Percentiles rank a stretch among this genome's conserved stretches.
Evolutionary conservation across 2,888 invertebrate species (phyloP).

Genomic region (Xestobium rufovillosum): DNA sequence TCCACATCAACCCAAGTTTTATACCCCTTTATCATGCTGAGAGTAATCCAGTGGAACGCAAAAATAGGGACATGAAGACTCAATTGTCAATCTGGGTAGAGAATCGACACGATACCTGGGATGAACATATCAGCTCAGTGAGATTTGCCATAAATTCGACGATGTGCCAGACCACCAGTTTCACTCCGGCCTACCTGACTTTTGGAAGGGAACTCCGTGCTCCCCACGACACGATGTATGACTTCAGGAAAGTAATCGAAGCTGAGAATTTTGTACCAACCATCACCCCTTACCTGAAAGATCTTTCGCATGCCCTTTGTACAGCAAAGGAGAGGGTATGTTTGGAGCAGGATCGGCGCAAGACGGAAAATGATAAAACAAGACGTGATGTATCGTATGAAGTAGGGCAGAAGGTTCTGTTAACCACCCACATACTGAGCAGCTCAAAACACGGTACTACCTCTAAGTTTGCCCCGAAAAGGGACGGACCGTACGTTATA

Average conservation of each 20-base stretch:
- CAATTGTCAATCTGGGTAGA: conserved; percentile 26
- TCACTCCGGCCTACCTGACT: conserved; percentile 26
- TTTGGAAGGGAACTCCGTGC: conserved; percentile 28
- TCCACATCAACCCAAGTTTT: conserved; percentile 27
- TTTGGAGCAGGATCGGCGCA: conserved; percentile 16
- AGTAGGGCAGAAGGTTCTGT: conserved; percentile 16
- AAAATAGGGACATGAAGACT: conserved; percentile 29
- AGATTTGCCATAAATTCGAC: conserved; percentile 29
- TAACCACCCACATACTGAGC: conserved; percentile 18
- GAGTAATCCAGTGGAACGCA: conserved; percentile 31
- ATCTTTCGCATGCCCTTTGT: conserved; percentile 5
- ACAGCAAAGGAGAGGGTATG: conserved; percentile 15
- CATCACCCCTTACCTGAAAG: conserved; percentile 9
- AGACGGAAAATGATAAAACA: conserved; percentile 17
- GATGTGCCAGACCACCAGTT: conserved; percentile 21
- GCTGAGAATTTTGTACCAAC: conserved; percentile 13
- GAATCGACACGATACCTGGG: conserved; percentile 24
- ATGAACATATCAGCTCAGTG: conserved; percentile 21
- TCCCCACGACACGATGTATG: conserved; percentile 17
- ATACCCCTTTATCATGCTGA: conserved; percentile 33
- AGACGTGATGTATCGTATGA: conserved; percentile 12
- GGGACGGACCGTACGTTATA: conserved; percentile 26
- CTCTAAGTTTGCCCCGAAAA: conserved; percentile 24
- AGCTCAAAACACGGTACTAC: conserved; percentile 13
- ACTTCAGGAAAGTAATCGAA: conserved; percentile 5